These are phyloP conservation scores for Galago senegalensis DNA, from an alignment of 2,797 vertebrate genomes.

Conservation along the genomic window DNA sequence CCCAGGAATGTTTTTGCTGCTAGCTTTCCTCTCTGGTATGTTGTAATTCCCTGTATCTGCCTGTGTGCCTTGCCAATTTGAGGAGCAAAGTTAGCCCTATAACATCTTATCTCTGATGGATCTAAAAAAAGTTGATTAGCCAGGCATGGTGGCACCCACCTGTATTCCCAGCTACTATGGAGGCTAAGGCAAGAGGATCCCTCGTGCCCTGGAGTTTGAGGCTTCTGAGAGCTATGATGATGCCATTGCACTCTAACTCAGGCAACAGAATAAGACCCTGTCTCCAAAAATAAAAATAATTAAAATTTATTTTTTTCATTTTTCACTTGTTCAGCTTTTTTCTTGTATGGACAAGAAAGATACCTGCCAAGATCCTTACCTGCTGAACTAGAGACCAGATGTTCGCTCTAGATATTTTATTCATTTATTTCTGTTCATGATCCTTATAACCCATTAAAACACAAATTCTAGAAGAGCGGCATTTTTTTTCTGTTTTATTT, in stretches of 20 bases:
- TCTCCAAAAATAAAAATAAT: neutral
- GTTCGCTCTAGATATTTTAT: neutral
- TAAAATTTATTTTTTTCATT: neutral
- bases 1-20: neutral
- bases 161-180: neutral
- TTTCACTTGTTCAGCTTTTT: neutral
- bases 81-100: neutral
- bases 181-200: neutral
- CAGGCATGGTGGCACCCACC: neutral
- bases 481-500: neutral
- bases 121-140: neutral
- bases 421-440: neutral
- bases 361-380: neutral
- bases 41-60: neutral
- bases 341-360: neutral
- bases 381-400: neutral
- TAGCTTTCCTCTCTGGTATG: neutral
- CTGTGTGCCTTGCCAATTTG: neutral
- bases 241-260: neutral
- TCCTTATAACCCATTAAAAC: neutral
- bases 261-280: neutral
- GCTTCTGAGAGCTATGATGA: neutral
- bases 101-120: neutral
- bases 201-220: neutral
- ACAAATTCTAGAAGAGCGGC: neutral